Evolutionary conservation across 2,888 invertebrate genomes (phyloP).

Genomic region (Carabus problematicus): DNA sequence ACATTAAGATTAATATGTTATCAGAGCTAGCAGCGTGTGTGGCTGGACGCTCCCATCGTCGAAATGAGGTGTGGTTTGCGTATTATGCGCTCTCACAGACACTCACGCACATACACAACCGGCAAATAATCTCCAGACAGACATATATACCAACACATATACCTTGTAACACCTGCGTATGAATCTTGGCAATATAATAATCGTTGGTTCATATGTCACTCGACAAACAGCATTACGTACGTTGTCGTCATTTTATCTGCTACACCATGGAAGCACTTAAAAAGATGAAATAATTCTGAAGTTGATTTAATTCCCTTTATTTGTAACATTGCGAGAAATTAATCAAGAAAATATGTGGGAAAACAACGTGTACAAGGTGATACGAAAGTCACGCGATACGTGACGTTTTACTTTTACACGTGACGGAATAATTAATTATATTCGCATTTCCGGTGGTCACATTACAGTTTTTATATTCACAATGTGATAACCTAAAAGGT

Average conservation of each 20-base stretch:
- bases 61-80: constrained; percentile 18
- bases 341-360: constrained; percentile 23
- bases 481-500: too few species aligned
- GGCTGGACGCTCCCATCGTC: constrained; percentile 29
- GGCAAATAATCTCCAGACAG: neutral
- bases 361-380: constrained; percentile 13
- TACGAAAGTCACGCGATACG: constrained; percentile 27
- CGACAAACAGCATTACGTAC: constrained; percentile 24
- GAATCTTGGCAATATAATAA: too few species aligned
- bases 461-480: too few species aligned
- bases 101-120: constrained; percentile 6
- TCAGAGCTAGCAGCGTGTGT: constrained; percentile 23
- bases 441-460: too few species aligned
- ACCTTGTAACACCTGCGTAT: neutral
- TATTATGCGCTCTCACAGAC: constrained; percentile 2
- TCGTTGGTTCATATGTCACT: neutral
- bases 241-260: constrained; percentile 28
- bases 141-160: too few species aligned
- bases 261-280: constrained; percentile 29
- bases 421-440: too few species aligned
- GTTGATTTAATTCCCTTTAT: constrained; percentile 35
- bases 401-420: too few species aligned
- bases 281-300: constrained; percentile 34
- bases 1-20: constrained; percentile 1
- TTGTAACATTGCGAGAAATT: constrained; percentile 23